A percentile compares a stretch with the other conserved stretches of the same genome.
Evolutionary conservation across 1,140 invertebrate species (phyloP).

Genomic region (Drosophila biarmipes): DNA sequence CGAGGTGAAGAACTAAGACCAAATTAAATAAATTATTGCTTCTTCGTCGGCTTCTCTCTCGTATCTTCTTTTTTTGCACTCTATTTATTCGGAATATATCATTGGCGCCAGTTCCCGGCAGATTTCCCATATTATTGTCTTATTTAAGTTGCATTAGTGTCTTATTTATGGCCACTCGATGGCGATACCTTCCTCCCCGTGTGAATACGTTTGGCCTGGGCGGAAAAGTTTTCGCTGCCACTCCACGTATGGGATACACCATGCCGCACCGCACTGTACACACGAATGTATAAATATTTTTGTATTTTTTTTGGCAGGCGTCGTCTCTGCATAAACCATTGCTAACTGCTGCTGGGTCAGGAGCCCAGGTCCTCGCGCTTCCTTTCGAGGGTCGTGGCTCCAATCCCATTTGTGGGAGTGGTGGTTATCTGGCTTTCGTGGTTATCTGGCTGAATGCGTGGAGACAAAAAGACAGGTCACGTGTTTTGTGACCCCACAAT

Average conservation of each 20-base stretch:
- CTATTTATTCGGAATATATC: slow-evolving; percentile 35
- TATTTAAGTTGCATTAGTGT: slow-evolving; percentile 71
- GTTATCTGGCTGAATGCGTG: not conserved
- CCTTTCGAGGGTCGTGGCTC: slow-evolving; percentile 35
- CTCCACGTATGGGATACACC: slow-evolving; percentile 8
- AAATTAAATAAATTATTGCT: slow-evolving; percentile 13
- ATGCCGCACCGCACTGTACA: slow-evolving; percentile 5
- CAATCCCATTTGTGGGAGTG: slow-evolving; percentile 20
- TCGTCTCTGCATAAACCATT: slow-evolving; percentile 55
- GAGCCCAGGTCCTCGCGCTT: slow-evolving; percentile 24
- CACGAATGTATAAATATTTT: slow-evolving; percentile 4
- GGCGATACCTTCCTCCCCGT: slow-evolving; percentile 1
- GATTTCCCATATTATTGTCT: slow-evolving; percentile 63
- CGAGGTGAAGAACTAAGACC: not conserved
- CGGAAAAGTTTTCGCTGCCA: slow-evolving; percentile 21
- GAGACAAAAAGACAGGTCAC: slow-evolving; percentile 7
- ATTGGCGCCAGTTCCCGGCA: slow-evolving; percentile 40
- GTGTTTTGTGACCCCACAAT: slow-evolving; percentile 11
- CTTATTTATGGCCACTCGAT: slow-evolving; percentile 61
- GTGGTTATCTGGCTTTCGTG: not conserved
- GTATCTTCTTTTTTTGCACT: not conserved
- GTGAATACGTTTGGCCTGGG: slow-evolving; percentile 26
- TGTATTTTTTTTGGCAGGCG: slow-evolving; percentile 25
- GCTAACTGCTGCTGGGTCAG: slow-evolving; percentile 50
- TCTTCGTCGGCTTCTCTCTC: not conserved